Evolutionary conservation across 30 jellyfish, hydroid and myxozoan genomes (phyloP), one percentile per base, ranked within the genome.

Genomic region (Aurelia sp.): DNA sequence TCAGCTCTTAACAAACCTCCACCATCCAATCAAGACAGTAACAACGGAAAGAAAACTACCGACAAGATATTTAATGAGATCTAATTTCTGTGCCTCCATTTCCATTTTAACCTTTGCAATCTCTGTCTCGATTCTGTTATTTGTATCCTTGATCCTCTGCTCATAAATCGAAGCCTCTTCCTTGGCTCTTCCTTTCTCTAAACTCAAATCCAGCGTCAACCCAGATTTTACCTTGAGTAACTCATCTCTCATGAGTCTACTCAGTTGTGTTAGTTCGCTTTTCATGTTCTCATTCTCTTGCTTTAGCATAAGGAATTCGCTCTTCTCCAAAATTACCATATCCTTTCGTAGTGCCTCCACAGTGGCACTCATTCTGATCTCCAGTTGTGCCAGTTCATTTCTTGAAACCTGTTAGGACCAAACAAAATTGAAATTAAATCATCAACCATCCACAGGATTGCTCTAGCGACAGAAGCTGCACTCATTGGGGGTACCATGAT

Each of bases 41-140:
- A 88, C 86, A 48, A 88, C 53, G 0, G 96, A 88, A 6, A 88
- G 85, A 40, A 80, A 72, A 48, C 87, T 74, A 51, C 96, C 96
- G 7, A 79, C 96, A 23, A 88, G 64, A 79, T 89, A 89, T 55
- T 89, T 89, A 50, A 89, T 89, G 76, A 89, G n/a, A 53, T 89
- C 97, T 23, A 82, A 40, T 50, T 89, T 89, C 50, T 89, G 97
- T 11, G 87, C 94, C 48, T 89, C 97, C 86, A 89, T 74, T 11
- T 82, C 97, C 83, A 75, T 89, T 66, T 75, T 73, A 6, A 89
- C 81, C 50, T 71, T 81, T 6, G 97, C 97, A 20, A 89, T 67
- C 67, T 89, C 97, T 11, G 97, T 89, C 47, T 89, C 97, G 23
- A 89, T 89, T 27, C 97, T 72, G 72, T 89, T 89, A 62, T 89